Base-by-base conservation (phyloP, 1,140 invertebrate genomes). In the Plutomurus gul region DNA sequence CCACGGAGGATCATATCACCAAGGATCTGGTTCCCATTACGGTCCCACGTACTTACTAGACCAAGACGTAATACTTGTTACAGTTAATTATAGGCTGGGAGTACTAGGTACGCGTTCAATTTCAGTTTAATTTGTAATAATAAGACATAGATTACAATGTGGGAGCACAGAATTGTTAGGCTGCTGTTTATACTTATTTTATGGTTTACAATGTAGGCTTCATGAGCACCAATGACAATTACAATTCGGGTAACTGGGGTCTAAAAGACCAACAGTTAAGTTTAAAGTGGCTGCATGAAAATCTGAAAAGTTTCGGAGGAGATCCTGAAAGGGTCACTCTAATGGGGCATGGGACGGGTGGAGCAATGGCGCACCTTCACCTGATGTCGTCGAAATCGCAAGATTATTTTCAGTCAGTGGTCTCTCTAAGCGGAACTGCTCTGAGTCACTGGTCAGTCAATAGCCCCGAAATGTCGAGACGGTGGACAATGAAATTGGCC, bases 401-500 rank as follows among this genome's bases (percentile, higher is more conserved):
- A 36, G 16, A 36, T 20, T 49, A 71, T 65, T 65, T 75, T 22
- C 72, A 71, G 25, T 40, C 30, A 13, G 78, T 37, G 6, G 30
- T 74, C n/a, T 36, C 72, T 30, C 18, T 77, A 13, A 47, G 71
- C 46, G 40, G 70, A 25, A 37, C 76, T 18, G 80, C 76, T 16
- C 71, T 81, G 43, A 77, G 65, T 47, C 80, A 81, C 33, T 81
- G 80, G 80, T 70, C 75, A 20, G 43, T 77, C 30, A 43, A 77
- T 22, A 47, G 33, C 33, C 40, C 20, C 36, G 70, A 78, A 18
- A 74, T 47, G 18, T 51, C 76, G 22, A 40, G n/a, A 27, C 37
- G 47, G 18, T 75, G 49, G 71, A 78, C 80, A 3, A 75, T 47
- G 20, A 74, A 71, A 71, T 25, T 81, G 16, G 76, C 71, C 8